A percentile compares a stretch with the other conserved stretches of the same genome.
Conservation (phyloP, 2,888 invertebrate genomes). For the Sinotaia quadrata region DNA sequence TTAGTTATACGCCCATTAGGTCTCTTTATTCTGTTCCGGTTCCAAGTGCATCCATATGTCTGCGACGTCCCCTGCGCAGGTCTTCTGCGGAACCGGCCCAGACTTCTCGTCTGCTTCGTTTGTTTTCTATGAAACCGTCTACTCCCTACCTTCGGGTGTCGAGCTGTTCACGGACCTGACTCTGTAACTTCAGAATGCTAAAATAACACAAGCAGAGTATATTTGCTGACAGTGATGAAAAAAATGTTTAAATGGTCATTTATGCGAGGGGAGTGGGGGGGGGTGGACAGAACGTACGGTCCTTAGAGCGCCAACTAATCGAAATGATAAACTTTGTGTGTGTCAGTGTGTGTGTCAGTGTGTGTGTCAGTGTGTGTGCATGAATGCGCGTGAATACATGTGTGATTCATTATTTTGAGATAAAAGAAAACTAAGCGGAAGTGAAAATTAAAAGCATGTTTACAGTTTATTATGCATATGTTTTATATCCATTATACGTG, state of each 20-base stretch:
- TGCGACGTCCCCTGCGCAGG: not conserved
- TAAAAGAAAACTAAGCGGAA: too few relatives aligned
- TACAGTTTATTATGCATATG: too few relatives aligned
- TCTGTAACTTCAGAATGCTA: not conserved
- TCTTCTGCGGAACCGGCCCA: not conserved
- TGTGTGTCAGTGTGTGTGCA: slow-evolving; percentile 6
- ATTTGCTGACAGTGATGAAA: not conserved
- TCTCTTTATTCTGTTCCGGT: not conserved
- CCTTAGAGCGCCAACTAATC: not conserved
- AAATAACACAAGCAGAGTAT: not conserved
- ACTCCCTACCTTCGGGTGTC: slow-evolving; percentile 8
- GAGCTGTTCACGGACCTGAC: not conserved
- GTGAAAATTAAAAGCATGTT: too few relatives aligned
- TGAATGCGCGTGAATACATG: not conserved
- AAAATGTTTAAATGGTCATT: not conserved
- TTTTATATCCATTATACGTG: too few relatives aligned
- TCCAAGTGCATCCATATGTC: not conserved
- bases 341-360: slow-evolving; percentile 2
- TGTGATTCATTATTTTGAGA: not conserved
- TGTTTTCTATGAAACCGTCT: slow-evolving; percentile 3
- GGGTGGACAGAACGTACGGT: too few relatives aligned
- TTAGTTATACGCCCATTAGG: not conserved
- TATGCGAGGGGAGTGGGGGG: not conserved
- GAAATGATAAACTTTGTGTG: not conserved
- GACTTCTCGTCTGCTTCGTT: slow-evolving; percentile 8